Evolutionary conservation across 2,888 invertebrate species (phyloP), one percentile per base, ranked within the genome.

Genomic region (Drosophila atripex): DNA sequence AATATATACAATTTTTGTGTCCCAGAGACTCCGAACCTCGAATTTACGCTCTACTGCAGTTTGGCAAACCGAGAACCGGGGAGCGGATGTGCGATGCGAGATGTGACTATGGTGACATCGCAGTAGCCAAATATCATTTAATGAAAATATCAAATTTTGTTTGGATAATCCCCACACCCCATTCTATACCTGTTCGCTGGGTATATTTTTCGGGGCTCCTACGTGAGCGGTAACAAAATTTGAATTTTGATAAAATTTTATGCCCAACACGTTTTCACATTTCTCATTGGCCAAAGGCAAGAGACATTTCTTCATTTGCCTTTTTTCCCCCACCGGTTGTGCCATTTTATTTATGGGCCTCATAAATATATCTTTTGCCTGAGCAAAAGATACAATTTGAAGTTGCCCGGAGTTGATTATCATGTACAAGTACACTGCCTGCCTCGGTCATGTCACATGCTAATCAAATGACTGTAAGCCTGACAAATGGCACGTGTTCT

Each of bases 101-200:
- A 25, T 60, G 63, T 61, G 60, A 38, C 54, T 18, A 30, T 64
- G 60, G 18, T 41, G 39, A 18, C 39, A 69, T 61, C 30, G 50
- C 60, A 47, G 50, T 41, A 60, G 52, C 70, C 58, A 41, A 71
- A 76, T 61, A 76, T 68, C 69, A 82, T 87, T 87, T 87, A 87
- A 82, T 87, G 71, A 66, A 82, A 83, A 82, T 82, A 86, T 82
- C 88, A 88, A 73, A 86, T 82, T 79, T 79, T 71, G 60, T 63
- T 63, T 52, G 64, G 47, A 63, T 54, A 61, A 14, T n/a, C 32
- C 12, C 11, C 11, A 9, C 28, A 50, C 61, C 45, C 9, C 56
- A 9, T 28, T 9, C 28, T 53, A 43, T 50, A 49, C 59, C 59
- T 63, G 49, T 35, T n/a, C 12, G 30, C 41, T 64, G 45, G 35